Percentiles rank a stretch among this genome's conserved stretches.
Evolutionary conservation across 2,888 invertebrate species (phyloP).

Genomic region (Sarcophaga carnaria): DNA sequence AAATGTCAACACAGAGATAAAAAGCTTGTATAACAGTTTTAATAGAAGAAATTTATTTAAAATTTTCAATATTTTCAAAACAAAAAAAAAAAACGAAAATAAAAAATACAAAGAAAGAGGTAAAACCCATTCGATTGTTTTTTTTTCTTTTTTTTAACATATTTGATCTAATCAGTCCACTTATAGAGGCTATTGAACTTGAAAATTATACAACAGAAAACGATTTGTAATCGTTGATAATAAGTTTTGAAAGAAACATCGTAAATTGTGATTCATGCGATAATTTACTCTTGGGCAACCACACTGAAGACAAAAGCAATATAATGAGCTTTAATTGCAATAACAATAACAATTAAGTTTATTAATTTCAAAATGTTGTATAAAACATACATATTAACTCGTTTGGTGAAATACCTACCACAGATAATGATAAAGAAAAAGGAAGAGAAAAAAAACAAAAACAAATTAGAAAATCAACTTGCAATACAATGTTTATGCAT

Average conservation of each 20-base stretch:
- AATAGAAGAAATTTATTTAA: too few relatives aligned
- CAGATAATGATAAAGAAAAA: too few relatives aligned
- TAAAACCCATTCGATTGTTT: background rate
- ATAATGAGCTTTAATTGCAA: background rate
- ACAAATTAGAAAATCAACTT: too few relatives aligned
- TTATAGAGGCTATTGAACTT: background rate
- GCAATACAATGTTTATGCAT: too few relatives aligned
- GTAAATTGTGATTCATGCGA: constrained; percentile 15
- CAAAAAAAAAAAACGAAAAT: too few relatives aligned
- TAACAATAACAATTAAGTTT: background rate
- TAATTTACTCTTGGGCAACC: background rate
- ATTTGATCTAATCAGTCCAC: background rate
- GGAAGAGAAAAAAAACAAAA: too few relatives aligned
- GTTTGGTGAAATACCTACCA: too few relatives aligned
- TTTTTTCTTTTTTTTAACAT: background rate
- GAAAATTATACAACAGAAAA: background rate
- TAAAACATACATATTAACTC: background rate
- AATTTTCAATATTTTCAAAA: too few relatives aligned
- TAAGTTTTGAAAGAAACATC: background rate
- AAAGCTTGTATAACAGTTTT: too few relatives aligned
- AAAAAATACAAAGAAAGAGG: background rate
- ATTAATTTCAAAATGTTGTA: constrained; percentile 27
- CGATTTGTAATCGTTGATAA: background rate
- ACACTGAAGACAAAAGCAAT: background rate
- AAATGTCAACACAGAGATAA: too few relatives aligned